Percentiles rank a stretch among this genome's conserved stretches.
phyloP scores from a whole-genome alignment of 2,888 invertebrate species.

The Tenthredo scrophulariae region DNA sequence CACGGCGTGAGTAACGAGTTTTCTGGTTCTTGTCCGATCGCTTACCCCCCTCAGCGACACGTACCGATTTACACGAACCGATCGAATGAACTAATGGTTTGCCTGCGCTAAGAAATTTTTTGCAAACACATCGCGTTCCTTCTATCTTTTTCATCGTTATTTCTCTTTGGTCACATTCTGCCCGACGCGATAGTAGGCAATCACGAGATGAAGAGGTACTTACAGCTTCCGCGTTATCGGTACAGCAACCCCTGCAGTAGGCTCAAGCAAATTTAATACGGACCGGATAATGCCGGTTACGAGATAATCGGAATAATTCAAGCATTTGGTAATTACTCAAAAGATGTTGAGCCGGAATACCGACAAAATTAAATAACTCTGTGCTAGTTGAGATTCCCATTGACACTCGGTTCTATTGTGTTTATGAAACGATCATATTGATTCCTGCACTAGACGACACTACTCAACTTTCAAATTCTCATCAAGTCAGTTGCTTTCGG shows the following conservation, averaged over 20 bases:
- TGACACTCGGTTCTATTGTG: not conserved
- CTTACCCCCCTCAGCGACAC: conserved; percentile 23
- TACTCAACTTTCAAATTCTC: not conserved
- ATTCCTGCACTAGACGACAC: not conserved
- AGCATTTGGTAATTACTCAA: not conserved
- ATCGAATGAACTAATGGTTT: not conserved
- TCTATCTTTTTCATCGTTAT: not conserved
- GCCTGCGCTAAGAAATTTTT: not conserved
- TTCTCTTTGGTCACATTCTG: not conserved
- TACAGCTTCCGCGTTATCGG: not conserved
- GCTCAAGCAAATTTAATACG: not conserved
- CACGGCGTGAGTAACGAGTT: conserved; percentile 24
- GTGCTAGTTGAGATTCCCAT: not conserved
- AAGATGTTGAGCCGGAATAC: not conserved
- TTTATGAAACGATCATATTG: not conserved
- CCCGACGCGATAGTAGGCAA: not conserved
- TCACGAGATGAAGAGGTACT: not conserved
- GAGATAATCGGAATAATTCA: not conserved
- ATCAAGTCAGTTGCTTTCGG: not conserved
- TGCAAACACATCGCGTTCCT: not conserved
- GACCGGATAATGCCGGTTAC: not conserved
- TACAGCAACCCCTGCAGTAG: not conserved
- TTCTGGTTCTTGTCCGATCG: conserved; percentile 35
- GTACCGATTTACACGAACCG: conserved; percentile 14
- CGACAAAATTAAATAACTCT: not conserved